Percentiles rank a stretch among this genome's conserved stretches.
Conservation (phyloP, 92 coral and sea anemone species). For the Epizoanthus rinbou region DNA sequence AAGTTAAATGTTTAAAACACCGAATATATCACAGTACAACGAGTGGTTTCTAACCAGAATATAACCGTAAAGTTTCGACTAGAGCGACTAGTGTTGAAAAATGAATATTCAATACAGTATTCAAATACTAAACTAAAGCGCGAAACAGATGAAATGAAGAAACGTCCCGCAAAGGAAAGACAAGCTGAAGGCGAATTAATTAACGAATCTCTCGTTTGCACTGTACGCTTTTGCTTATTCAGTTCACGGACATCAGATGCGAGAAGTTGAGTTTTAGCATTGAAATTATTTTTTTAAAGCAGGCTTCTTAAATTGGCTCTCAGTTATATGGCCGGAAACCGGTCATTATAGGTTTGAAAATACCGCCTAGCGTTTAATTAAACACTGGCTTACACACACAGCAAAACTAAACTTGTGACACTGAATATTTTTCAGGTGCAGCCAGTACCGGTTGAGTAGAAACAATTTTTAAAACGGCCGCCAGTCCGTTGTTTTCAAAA, state of each 20-base stretch:
- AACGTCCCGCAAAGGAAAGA: conserved; percentile 19
- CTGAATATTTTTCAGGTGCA: conserved; percentile 30
- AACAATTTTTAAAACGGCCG: conserved; percentile 23
- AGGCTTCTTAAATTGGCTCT: conserved; percentile 32
- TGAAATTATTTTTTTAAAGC: conserved; percentile 34
- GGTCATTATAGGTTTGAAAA: conserved; percentile 32
- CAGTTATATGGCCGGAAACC: conserved; percentile 45
- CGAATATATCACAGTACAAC: conserved; percentile 16
- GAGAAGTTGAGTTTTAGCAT: conserved; percentile 34
- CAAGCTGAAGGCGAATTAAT: conserved; percentile 25
- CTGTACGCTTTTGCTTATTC: conserved; percentile 35
- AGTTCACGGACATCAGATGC: conserved; percentile 36
- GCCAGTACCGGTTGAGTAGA: conserved; percentile 33
- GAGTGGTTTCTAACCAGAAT: conserved; percentile 35
- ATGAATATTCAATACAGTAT: conserved; percentile 31
- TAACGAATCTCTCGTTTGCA: conserved; percentile 21
- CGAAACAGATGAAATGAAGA: conserved; percentile 32
- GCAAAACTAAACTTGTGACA: conserved; percentile 33
- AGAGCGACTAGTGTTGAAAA: conserved; percentile 23
- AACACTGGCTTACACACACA: conserved; percentile 29
- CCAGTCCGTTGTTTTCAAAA: conserved; percentile 28
- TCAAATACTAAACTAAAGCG: conserved; percentile 43
- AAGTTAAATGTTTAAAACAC: conserved; percentile 28
- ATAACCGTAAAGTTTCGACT: conserved; percentile 29
- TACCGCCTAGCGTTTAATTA: conserved; percentile 19